Conservation (phyloP, 2,888 invertebrate genomes). For the Nephrotoma guestfalica region DNA sequence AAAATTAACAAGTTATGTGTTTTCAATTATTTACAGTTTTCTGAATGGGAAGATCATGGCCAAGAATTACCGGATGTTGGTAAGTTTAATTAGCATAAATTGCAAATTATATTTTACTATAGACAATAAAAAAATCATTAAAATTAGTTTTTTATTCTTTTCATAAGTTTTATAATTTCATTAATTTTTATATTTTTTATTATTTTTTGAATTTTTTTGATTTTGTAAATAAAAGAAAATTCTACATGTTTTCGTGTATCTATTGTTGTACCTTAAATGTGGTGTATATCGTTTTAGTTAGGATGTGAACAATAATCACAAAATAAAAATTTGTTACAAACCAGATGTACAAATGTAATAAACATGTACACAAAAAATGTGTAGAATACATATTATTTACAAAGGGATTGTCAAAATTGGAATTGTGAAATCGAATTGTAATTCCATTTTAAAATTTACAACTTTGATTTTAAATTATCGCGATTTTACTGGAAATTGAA, state of each 20-base stretch:
- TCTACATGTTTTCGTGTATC: not conserved
- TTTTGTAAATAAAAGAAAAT: not conserved
- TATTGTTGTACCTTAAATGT: not conserved
- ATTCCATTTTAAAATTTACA: too few species aligned
- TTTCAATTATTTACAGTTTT: slow-evolving; percentile 34
- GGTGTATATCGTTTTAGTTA: not conserved
- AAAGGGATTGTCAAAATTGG: too few species aligned
- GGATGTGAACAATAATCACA: not conserved
- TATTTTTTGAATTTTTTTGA: not conserved
- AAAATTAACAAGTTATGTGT: not conserved
- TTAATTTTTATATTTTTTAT: slow-evolving; percentile 4
- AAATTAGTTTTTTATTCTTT: slow-evolving; percentile 12
- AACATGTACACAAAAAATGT: too few species aligned
- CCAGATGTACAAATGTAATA: not conserved
- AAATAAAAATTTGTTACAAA: not conserved
- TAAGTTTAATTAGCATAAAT: slow-evolving; percentile 26
- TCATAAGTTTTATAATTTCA: slow-evolving; percentile 5
- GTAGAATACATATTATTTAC: too few species aligned
- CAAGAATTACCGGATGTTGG: slow-evolving; percentile 38
- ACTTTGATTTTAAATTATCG: too few species aligned
- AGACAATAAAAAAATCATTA: not conserved
- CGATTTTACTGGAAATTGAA: too few species aligned
- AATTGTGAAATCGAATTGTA: too few species aligned
- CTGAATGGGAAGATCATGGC: slow-evolving; percentile 45
- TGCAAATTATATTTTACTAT: not conserved